phyloP scores from a whole-genome alignment of 2,113 vertebrate genomes.

The Triplophysa tibetana region DNA sequence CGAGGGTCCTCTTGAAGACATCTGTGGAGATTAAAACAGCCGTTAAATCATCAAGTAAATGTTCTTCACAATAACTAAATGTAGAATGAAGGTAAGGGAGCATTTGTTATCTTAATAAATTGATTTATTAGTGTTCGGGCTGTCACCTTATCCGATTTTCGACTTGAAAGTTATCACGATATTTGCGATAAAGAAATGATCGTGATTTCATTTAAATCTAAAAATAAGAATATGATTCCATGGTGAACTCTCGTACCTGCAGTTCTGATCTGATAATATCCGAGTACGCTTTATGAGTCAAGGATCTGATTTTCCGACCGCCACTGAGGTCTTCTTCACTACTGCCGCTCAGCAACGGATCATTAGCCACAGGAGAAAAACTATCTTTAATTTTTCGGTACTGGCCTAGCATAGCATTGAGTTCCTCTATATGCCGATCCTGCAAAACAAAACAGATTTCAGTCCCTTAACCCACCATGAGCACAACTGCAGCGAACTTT shows the following conservation, averaged over 20 bases:
- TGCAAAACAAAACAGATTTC: constrained; percentile 52
- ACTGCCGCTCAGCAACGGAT: constrained; percentile 70
- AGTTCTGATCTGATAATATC: constrained; percentile 84
- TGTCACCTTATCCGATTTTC: no score
- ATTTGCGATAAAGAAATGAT: no score
- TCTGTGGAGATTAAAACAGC: constrained; percentile 63
- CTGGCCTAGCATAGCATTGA: constrained; percentile 81
- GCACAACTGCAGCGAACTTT: not conserved
- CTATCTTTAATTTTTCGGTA: constrained; percentile 84
- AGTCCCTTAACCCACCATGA: not conserved
- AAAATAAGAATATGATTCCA: not conserved
- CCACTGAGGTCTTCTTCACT: constrained; percentile 86
- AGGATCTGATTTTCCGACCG: constrained; percentile 73
- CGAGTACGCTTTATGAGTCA: constrained; percentile 74
- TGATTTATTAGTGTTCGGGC: no score
- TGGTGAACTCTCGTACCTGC: constrained; percentile 13
- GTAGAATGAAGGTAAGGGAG: no score
- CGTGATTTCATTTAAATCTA: no score
- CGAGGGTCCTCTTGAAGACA: constrained; percentile 76
- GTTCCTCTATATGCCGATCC: constrained; percentile 92
- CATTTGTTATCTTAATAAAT: no score
- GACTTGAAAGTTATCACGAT: no score
- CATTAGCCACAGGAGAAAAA: constrained; percentile 68
- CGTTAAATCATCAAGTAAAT: not conserved
- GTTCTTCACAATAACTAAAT: not conserved